Base-by-base conservation (phyloP, 2,113 vertebrate genomes). In the Lagopus leucura region DNA sequence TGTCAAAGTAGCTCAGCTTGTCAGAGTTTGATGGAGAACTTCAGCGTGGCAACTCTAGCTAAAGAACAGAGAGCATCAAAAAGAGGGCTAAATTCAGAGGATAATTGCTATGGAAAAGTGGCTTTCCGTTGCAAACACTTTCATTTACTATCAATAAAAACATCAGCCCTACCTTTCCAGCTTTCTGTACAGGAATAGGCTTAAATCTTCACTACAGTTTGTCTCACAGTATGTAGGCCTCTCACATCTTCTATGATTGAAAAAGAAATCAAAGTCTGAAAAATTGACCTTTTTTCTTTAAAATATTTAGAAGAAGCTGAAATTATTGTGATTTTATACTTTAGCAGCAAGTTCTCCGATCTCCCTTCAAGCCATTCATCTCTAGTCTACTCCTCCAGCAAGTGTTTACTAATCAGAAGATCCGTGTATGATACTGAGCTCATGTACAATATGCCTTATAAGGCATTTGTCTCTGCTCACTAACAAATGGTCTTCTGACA, bases 71-170 rank as follows among this genome's bases (percentile, higher is more conserved):
- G 22, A n/a, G 8, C 32, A 75, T 81, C 81, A 10, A 7, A 81
- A 85, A 64, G 73, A 86, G 17, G 8, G 13, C 77, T 88, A 64
- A 88, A 88, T 86, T 92, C 86, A 96, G 83, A 95, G 61, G 60
- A 76, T 66, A 34, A 13, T 81, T 64, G 30, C 47, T 66, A 25
- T 18, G 10, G 76, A 90, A 90, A 74, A 36, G 19, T 30, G 21
- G 19, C 19, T 92, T 86, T 86, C 17, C 69, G 66, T 83, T 86
- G 8, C 50, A 38, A 74, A 22, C 13, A 20, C 14, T 74, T 47
- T 91, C 12, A 50, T 18, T 90, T n/a, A 78, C 45, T 89, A 54
- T 40, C 57, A 82, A 5, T 71, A 74, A 66, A 86, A 95, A 82
- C 12, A 78, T 63, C 0, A 1, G n/a, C 61, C 85, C 36, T 73